Evolutionary conservation across 2,888 invertebrate genomes (phyloP).

Genomic region (Melinaea menophilus): DNA sequence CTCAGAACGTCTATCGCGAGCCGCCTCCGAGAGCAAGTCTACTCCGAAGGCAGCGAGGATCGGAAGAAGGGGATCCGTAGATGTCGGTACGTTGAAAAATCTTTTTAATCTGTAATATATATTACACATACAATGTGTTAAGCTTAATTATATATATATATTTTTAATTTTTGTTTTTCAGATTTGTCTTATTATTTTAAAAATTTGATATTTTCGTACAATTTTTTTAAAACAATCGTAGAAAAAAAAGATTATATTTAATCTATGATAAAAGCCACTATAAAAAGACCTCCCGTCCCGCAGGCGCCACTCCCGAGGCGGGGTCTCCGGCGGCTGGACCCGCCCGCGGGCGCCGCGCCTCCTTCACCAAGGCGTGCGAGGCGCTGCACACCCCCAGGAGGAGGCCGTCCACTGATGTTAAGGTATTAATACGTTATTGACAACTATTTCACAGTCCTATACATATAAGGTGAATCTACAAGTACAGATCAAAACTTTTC

Average conservation of each 20-base stretch:
- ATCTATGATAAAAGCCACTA: background rate
- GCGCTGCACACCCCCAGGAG: constrained; percentile 66
- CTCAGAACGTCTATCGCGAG: constrained; percentile 53
- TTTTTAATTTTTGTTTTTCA: too few species aligned
- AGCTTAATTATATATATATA: too few species aligned
- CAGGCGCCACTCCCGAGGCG: constrained; percentile 31
- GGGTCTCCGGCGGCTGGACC: constrained; percentile 39
- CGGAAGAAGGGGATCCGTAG: constrained; percentile 54
- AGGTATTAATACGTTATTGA: constrained; percentile 37
- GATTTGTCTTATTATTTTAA: too few species aligned
- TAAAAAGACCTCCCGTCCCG: background rate
- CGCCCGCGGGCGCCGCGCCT: constrained; percentile 58
- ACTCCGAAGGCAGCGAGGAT: constrained; percentile 51
- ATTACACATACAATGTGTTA: too few species aligned
- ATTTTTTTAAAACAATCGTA: too few species aligned
- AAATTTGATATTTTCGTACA: too few species aligned
- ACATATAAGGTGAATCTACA: too few species aligned
- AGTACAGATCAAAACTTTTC: too few species aligned
- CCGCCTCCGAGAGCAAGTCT: constrained; percentile 56
- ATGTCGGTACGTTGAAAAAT: constrained; percentile 49
- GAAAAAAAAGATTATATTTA: too few species aligned
- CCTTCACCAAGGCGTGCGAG: constrained; percentile 66
- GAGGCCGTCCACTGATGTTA: constrained; percentile 53
- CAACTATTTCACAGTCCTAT: too few species aligned
- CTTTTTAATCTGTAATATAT: background rate